Evolutionary conservation across 2,113 vertebrate species (phyloP).

Genomic region (Chloroceryle aenea): DNA sequence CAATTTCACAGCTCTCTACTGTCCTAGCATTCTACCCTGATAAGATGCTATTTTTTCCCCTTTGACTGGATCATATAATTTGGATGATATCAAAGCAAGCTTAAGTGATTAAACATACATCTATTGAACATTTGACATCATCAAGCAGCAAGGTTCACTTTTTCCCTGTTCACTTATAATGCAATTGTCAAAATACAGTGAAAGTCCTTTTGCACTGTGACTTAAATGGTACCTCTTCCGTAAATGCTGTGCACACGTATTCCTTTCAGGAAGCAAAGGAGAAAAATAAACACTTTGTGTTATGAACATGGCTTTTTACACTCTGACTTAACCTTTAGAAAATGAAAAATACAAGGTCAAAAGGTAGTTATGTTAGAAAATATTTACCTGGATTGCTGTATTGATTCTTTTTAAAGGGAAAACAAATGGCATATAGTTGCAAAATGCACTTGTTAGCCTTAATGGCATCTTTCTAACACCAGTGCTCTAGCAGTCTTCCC

Average conservation of each 20-base stretch:
- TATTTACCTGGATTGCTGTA: slow-evolving; percentile 73
- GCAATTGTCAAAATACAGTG: slow-evolving; percentile 51
- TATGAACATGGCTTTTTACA: slow-evolving; percentile 65
- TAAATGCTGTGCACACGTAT: slow-evolving; percentile 27
- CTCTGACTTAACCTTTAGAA: slow-evolving; percentile 59
- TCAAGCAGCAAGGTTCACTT: slow-evolving; percentile 60
- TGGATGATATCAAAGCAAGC: slow-evolving; percentile 53
- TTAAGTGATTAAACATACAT: slow-evolving; percentile 53
- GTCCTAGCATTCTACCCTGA: slow-evolving; percentile 42
- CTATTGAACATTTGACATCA: slow-evolving; percentile 64
- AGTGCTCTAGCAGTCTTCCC: not conserved
- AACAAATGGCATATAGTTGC: slow-evolving; percentile 65
- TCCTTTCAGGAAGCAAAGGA: slow-evolving; percentile 62
- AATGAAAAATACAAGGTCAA: slow-evolving; percentile 72
- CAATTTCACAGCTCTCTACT: slow-evolving; percentile 48
- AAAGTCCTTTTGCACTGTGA: slow-evolving; percentile 34
- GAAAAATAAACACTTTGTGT: slow-evolving; percentile 36
- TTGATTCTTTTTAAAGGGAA: slow-evolving; percentile 76
- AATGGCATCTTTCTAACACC: slow-evolving; percentile 22
- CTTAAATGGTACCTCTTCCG: slow-evolving; percentile 39
- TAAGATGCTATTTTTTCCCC: slow-evolving; percentile 74
- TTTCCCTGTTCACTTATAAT: slow-evolving; percentile 57
- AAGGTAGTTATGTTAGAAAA: slow-evolving; percentile 77
- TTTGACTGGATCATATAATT: slow-evolving; percentile 56
- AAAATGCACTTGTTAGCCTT: slow-evolving; percentile 29